Base-by-base conservation (phyloP, 2,888 invertebrate species). In the Chloroclysta siterata region DNA sequence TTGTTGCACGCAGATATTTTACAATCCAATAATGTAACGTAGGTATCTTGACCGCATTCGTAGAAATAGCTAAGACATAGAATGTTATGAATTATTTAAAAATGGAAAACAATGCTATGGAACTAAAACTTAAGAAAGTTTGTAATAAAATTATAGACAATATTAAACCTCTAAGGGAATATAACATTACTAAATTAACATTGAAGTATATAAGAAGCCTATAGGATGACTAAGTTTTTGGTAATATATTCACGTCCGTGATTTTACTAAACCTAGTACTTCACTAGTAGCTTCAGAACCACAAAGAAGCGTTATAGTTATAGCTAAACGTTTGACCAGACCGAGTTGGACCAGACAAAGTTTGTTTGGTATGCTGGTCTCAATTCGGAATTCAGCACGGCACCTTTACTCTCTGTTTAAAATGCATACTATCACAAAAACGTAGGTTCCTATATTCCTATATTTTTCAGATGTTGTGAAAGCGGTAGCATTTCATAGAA, bases 1-100 rank as follows among this genome's bases (percentile, higher is more conserved):
- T 80, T 77, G 75, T 76, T 80, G 79, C 78, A 78, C 81, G 82
- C 82, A 72, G 73, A 72, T 72, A 70, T 68, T 67, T 71, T 72
- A 72, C 88, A 87, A 88, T 88, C 85, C 82, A 84, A 87, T 88
- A 83, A 69, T 28, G 15, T 11, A 17, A 60, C 46, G 47, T 29
- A 53, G 8, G 46, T 53, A 54, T 61, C 58, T 58, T 61, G 14
- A 39, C 56, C 48, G 57, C 58, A 65, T 57, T 57, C 28, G 15
- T n/a, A 57, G 53, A 55, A 55, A 63, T 22, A 22, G 22, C 29
- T 15, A 44, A 42, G n/a, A n/a, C n/a, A 42, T n/a, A n/a, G 41
- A 33, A 33, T 8, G 33, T 8, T 22, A 22, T 22, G 22, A 22
- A 22, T 22, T 22, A 22, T 22, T 22, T 22, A 3, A 22, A 22